phyloP scores from a whole-genome alignment of 2,797 vertebrate genomes.

The Xenopus petersii region DNA sequence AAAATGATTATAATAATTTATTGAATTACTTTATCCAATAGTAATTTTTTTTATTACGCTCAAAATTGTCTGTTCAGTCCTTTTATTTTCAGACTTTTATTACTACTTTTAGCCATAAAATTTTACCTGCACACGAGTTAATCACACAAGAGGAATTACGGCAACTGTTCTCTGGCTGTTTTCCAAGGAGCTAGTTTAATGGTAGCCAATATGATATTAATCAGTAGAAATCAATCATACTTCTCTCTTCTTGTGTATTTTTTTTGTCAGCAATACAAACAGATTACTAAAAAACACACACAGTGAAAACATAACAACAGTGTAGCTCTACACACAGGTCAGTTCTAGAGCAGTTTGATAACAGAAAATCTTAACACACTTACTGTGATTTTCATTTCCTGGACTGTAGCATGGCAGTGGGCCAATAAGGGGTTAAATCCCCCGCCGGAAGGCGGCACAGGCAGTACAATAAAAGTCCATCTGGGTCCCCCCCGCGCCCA shows the following conservation, averaged over 20 bases:
- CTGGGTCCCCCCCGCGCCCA: too few species aligned
- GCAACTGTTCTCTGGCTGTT: background rate
- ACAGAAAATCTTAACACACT: too few species aligned
- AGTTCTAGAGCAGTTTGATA: too few species aligned
- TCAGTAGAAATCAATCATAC: background rate
- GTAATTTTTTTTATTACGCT: background rate
- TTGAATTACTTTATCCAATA: background rate
- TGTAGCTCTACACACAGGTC: too few species aligned
- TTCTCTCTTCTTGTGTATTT: background rate
- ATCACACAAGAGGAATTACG: background rate
- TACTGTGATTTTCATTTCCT: too few species aligned
- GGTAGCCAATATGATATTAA: background rate
- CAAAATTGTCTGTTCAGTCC: background rate
- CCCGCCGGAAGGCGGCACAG: too few species aligned
- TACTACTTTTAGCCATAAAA: background rate
- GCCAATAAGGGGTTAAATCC: too few species aligned
- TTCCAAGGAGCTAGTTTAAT: background rate
- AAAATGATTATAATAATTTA: slow-evolving; percentile 1
- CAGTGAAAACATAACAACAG: too few species aligned
- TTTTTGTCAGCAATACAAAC: background rate
- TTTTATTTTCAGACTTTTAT: slow-evolving; percentile 2
- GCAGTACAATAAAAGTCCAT: too few species aligned
- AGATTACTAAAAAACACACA: background rate
- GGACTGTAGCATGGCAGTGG: too few species aligned
- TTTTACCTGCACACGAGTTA: background rate